phyloP scores from a whole-genome alignment of 2,888 invertebrate species.

The Apamea sordens region DNA sequence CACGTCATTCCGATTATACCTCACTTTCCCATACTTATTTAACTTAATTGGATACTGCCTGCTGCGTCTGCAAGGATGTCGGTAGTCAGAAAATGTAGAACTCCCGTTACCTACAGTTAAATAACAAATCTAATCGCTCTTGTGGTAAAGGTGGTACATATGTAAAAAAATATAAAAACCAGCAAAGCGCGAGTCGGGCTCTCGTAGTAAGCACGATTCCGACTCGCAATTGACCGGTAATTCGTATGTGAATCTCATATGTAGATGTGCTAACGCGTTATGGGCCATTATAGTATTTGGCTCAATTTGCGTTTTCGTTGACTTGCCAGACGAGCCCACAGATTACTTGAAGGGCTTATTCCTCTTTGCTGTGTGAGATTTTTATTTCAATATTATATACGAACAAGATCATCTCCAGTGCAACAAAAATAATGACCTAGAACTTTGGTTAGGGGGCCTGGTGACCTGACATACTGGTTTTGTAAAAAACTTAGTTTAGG shows the following conservation, averaged over 20 bases:
- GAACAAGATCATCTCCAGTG: too few relatives aligned
- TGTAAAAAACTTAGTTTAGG: too few relatives aligned
- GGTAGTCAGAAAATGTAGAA: background rate
- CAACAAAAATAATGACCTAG: too few relatives aligned
- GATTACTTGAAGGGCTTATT: background rate
- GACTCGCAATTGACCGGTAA: background rate
- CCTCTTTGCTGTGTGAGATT: too few relatives aligned
- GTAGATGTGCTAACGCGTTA: background rate
- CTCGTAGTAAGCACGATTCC: background rate
- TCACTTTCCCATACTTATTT: background rate
- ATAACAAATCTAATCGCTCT: background rate
- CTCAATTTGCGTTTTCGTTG: background rate
- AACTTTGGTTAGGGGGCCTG: too few relatives aligned
- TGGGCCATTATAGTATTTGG: background rate
- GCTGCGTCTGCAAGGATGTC: background rate
- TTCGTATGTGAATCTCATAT: background rate
- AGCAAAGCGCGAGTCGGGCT: background rate
- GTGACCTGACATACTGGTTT: too few relatives aligned
- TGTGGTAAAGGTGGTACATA: background rate
- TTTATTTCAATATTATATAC: too few relatives aligned
- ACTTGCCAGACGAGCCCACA: background rate
- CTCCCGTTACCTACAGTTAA: background rate
- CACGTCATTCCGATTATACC: background rate
- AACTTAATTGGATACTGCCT: background rate
- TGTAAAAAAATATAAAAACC: background rate